Evolutionary conservation across 2,888 invertebrate species (phyloP), one percentile per base, ranked within the genome.

Genomic region (Stenolophus ochropezus): DNA sequence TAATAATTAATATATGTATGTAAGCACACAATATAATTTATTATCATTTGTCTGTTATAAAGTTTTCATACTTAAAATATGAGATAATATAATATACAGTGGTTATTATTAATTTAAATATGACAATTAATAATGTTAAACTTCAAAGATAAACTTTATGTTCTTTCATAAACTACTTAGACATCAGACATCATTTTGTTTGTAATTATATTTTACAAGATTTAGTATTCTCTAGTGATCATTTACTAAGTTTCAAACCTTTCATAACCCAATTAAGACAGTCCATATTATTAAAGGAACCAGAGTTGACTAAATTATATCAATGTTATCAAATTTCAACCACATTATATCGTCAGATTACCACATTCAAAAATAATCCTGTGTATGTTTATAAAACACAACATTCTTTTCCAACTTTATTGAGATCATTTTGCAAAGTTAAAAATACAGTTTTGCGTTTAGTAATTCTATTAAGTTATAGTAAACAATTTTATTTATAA

Each of bases 401-500:
- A n/a, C n/a, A n/a, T n/a, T n/a, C n/a, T n/a, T n/a, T n/a, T n/a
- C n/a, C n/a, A n/a, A n/a, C n/a, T n/a, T n/a, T n/a, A n/a, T n/a
- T n/a, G n/a, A n/a, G 33, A 42, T 11, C 11, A 42, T 42, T 42
- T 42, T 42, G 33, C 8, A 6, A 42, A 42, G 33, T 1, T 42
- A 56, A 20, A 18, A 56, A 8, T 56, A 16, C 8, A 61, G n/a
- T 33, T 69, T 69, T 69, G 18, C 42, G 33, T 33, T 6, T 69
- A 8, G 14, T 14, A 18, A 33, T 33, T 33, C 27, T 42, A 61
- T 61, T 61, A 25, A 1, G 11, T 6, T 61, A 61, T 3, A 61
- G 8, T 33, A 69, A 33, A 69, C 65, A 33, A 33, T 33, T 27
- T 16, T 65, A 25, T 56, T 56, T 61, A 61, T 23, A 61, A 11